Percentiles rank a stretch among this genome's conserved stretches.
These are phyloP conservation scores for Eonycteris spelaea DNA, from an alignment of 2,113 vertebrate genomes.

Conservation along the genomic window DNA sequence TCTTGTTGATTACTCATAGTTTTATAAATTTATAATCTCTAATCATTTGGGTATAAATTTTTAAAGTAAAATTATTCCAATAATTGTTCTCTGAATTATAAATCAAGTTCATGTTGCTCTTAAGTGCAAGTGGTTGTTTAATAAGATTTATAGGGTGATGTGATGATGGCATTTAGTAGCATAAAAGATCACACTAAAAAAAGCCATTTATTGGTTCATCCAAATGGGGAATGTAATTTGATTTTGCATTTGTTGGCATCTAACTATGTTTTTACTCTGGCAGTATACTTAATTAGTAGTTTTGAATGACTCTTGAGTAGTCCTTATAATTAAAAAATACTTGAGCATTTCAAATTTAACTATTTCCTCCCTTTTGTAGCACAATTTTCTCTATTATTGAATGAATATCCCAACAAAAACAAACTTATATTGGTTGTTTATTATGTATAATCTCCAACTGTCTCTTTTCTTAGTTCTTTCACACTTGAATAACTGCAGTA, in stretches of 20 bases:
- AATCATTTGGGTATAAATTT: background rate
- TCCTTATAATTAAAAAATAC: background rate
- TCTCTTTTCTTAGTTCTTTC: background rate
- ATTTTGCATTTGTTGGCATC: background rate
- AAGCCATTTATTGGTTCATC: background rate
- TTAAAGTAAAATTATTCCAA: constrained; percentile 43
- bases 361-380: background rate
- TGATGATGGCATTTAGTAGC: background rate
- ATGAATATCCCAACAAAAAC: background rate
- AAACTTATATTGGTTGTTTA: background rate
- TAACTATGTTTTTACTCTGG: background rate
- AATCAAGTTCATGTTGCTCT: constrained; percentile 27
- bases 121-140: constrained; percentile 34
- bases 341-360: background rate
- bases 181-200: background rate
- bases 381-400: background rate
- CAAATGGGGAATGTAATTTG: background rate
- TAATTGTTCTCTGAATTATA: constrained; percentile 43
- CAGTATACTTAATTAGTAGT: background rate
- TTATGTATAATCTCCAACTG: background rate
- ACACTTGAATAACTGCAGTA: background rate
- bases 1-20: constrained; percentile 19
- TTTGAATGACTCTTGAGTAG: background rate
- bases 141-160: background rate
- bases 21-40: background rate